These are phyloP conservation scores for Amblyjoppa proteus DNA, from an alignment of 2,888 invertebrate genomes.

Conservation along the genomic window DNA sequence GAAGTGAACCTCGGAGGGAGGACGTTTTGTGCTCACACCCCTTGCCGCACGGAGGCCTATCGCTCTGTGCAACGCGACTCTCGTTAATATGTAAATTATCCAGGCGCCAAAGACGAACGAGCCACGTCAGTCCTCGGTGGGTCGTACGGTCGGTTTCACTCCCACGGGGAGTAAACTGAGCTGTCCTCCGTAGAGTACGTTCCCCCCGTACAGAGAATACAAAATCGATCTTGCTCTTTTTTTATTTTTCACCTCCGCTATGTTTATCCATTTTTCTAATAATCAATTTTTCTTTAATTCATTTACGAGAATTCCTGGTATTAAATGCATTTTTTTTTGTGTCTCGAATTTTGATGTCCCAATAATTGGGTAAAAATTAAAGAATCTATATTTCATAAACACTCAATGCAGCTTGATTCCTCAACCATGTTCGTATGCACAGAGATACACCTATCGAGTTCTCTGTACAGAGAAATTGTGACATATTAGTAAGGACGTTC, in stretches of 20 bases:
- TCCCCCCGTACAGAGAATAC: neutral
- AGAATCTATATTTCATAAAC: neutral
- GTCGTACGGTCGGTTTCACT: constrained; percentile 39
- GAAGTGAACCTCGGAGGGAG: constrained; percentile 10
- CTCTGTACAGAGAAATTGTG: neutral
- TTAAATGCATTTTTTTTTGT: neutral
- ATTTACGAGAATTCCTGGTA: neutral
- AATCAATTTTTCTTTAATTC: neutral
- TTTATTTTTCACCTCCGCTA: neutral
- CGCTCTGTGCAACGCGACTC: constrained; percentile 31
- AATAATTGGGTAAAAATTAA: neutral
- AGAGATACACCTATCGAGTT: neutral
- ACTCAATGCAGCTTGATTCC: neutral
- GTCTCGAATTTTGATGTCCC: neutral
- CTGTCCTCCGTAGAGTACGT: neutral
- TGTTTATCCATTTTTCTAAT: neutral
- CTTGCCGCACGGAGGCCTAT: neutral
- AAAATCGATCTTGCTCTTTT: neutral
- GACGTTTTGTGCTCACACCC: neutral
- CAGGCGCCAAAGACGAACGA: constrained; percentile 31
- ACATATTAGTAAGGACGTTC: constrained; percentile 3
- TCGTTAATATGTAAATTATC: constrained; percentile 59
- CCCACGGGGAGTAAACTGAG: neutral
- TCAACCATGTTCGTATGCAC: neutral
- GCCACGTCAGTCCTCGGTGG: constrained; percentile 38